A percentile compares a stretch with the other conserved stretches of the same genome.
Conservation (phyloP, 1,140 invertebrate genomes). For the Drosophila setifemur region DNA sequence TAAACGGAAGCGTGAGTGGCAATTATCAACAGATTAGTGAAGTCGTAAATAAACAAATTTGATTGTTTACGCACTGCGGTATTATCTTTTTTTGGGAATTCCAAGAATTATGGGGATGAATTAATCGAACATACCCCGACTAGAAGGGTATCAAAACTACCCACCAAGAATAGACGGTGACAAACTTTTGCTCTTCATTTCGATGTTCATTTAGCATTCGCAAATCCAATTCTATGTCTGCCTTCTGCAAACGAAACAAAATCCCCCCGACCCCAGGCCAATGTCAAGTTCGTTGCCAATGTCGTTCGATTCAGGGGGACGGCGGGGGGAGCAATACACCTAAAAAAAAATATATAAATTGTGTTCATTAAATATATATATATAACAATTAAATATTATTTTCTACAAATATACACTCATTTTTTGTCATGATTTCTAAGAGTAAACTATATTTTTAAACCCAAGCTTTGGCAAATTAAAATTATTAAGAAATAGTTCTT, state of each 20-base stretch:
- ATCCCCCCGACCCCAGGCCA: not conserved
- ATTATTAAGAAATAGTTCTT: no score
- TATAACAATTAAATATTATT: no score
- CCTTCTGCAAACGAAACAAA: no score
- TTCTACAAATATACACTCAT: no score
- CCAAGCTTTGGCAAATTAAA: no score
- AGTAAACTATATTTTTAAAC: no score
- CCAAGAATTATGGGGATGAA: constrained; percentile 5
- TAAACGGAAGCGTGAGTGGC: constrained; percentile 16
- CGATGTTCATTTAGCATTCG: not conserved
- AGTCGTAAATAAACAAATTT: constrained; percentile 27
- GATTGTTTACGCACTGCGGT: not conserved
- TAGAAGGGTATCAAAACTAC: no score
- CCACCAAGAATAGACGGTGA: no score
- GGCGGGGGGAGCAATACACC: not conserved
- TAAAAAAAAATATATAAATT: not conserved
- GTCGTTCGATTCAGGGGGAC: constrained; percentile 55
- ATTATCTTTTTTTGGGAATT: not conserved
- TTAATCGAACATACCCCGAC: no score
- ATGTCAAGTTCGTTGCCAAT: constrained; percentile 72
- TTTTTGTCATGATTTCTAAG: no score
- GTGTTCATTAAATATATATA: no score
- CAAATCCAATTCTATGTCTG: no score
- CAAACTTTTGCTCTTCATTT: not conserved
- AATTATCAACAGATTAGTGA: constrained; percentile 22